A percentile compares a stretch with the other conserved stretches of the same genome.
Conservation (phyloP, 2,113 vertebrate species). For the Prochilodus magdalenae region DNA sequence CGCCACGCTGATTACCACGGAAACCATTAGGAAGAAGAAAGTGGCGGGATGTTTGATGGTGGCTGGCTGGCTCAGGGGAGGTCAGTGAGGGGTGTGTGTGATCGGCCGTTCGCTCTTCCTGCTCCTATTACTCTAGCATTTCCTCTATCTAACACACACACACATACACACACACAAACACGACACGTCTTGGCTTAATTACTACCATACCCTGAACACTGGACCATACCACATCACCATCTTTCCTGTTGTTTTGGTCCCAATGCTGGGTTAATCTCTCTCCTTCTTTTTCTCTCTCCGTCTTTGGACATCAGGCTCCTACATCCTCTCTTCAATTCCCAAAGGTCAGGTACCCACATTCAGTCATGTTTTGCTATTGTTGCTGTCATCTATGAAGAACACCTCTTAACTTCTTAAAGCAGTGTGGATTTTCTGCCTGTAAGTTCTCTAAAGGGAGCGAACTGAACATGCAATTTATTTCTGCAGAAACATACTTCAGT, state of each 20-base stretch:
- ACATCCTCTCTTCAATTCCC: no score
- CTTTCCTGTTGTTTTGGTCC: not conserved
- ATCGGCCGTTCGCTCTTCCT: constrained; percentile 84
- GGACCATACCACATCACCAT: not conserved
- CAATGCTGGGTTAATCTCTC: constrained; percentile 17
- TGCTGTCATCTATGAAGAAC: no score
- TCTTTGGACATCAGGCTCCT: no score
- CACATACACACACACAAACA: constrained; percentile 7
- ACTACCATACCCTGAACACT: constrained; percentile 78
- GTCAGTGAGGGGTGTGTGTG: constrained; percentile 84
- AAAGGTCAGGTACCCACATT: no score
- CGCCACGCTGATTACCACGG: constrained; percentile 86
- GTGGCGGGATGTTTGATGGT: constrained; percentile 87
- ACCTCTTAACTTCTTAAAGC: no score
- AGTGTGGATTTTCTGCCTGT: no score
- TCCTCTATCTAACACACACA: constrained; percentile 79
- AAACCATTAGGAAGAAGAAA: constrained; percentile 90
- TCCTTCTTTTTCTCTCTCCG: not conserved
- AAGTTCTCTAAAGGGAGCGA: no score
- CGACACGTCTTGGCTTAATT: constrained; percentile 75
- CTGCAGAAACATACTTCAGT: no score
- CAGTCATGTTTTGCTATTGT: no score
- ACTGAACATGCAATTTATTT: no score
- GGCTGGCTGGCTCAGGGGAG: constrained; percentile 81
- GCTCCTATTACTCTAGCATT: constrained; percentile 82